Base-by-base conservation (phyloP, 2,797 vertebrate species). In the Typhlichthys eigenmanni region DNA sequence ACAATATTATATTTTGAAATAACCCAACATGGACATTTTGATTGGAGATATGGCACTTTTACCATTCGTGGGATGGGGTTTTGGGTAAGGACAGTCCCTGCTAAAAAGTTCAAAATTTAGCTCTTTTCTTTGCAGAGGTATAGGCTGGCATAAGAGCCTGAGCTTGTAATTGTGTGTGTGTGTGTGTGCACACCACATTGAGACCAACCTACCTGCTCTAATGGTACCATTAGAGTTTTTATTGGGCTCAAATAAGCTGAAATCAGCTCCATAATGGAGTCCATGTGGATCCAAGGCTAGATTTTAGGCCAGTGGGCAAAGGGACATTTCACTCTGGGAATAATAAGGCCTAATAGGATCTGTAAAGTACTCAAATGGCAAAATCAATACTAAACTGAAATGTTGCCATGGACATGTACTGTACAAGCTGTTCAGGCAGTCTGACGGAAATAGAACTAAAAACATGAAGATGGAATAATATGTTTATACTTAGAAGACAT, bases 371-470 rank as follows among this genome's bases (percentile, higher is more conserved):
- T 83, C 53, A 65, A 81, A 89, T 85, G 81, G 79, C 57, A 80
- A 85, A 87, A 90, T 88, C 86, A 87, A 89, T 89, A 83, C 64
- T 60, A 77, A 84, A 83, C 78, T 87, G 81, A 81, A 82, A 68
- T 53, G 86, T 88, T 88, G 86, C 84, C 83, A 88, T 89, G 83
- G 85, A 80, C 76, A 87, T 83, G 1, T 51, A 43, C 38, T 83
- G 1, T 51, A 43, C 38, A 6, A 43, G 38, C 38, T 43, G 7
- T 9, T 43, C 38, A 43, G 7, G 38, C 38, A 43, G 38, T 43
- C 8, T 43, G 38, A 43, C 8, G 7, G 38, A 43, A 43, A 43
- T 43, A 43, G 38, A 43, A 43, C 8, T 43, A 43, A 43, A 43
- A 43, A 8, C 38, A 43, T 6, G 38, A 29, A 29, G 24, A 43